These are phyloP conservation scores for Drosophila kanapiae DNA, from an alignment of 1,140 invertebrate species.

Conservation along the genomic window DNA sequence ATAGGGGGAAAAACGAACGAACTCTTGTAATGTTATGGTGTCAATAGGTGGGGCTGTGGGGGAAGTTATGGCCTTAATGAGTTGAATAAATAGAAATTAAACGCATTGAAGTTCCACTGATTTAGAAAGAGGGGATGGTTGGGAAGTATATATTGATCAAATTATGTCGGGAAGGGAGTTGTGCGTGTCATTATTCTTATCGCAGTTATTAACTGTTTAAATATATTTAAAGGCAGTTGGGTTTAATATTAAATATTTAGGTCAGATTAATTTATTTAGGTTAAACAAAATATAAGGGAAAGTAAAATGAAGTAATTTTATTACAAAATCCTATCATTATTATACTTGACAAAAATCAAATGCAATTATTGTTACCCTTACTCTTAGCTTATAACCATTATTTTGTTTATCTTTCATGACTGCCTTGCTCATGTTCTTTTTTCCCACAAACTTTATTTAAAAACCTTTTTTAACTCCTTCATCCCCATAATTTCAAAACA, in stretches of 20 bases:
- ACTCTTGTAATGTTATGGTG: slow-evolving; percentile 43
- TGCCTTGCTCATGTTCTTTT: not conserved
- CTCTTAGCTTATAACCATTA: not conserved
- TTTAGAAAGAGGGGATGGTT: slow-evolving; percentile 17
- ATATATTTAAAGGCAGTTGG: too few species aligned
- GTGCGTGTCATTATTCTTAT: slow-evolving; percentile 10
- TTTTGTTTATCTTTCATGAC: not conserved
- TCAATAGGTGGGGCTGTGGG: slow-evolving; percentile 2
- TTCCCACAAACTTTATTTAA: slow-evolving; percentile 1
- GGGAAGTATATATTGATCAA: slow-evolving; percentile 16
- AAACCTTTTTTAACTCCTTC: slow-evolving; percentile 4
- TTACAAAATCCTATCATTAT: not conserved
- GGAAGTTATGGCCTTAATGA: slow-evolving; percentile 4
- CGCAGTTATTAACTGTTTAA: slow-evolving; percentile 1
- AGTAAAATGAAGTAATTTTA: not conserved
- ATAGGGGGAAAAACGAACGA: not conserved
- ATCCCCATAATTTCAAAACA: slow-evolving; percentile 2
- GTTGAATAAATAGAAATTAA: slow-evolving; percentile 33
- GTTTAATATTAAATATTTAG: not conserved
- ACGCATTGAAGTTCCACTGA: slow-evolving; percentile 28
- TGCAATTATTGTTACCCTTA: not conserved
- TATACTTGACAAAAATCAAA: not conserved
- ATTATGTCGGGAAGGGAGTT: slow-evolving; percentile 2
- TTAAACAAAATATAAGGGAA: not conserved
- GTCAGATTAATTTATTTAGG: not conserved